Evolutionary conservation across 1,140 invertebrate species (phyloP), one percentile per base, ranked within the genome.

Genomic region (Zaprionus tsacasi): DNA sequence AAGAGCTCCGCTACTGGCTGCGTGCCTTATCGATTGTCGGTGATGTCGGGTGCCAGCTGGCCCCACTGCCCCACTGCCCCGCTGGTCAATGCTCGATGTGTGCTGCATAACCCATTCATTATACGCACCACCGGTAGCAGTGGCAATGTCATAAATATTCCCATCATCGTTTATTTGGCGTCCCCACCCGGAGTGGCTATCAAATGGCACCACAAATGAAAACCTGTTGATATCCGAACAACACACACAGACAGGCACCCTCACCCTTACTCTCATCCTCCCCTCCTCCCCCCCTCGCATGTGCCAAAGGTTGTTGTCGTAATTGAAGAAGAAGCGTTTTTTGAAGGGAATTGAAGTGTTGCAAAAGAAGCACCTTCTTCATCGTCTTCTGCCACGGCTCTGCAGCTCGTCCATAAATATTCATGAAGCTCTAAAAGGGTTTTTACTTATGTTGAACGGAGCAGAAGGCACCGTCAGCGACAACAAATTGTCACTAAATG

Each of bases 381-480:
- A 55, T 54, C 38, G 50, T 48, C 65, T 21, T 60, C 70, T 66
- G 38, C 57, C n/a, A 21, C 33, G 13, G n/a, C 27, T 21, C 56
- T 36, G 35, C 61, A 48, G 30, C 58, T 50, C 38, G 21, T 54
- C 60, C 85, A 89, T 89, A 89, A 89, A 89, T 89, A 89, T 89
- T 89, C 85, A 89, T 89, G 85, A 85, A 81, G 81, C 85, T 81
- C 86, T 89, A 89, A 89, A 89, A 89, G 85, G 85, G 85, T 85
- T 85, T 70, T 76, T 81, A 80, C 61, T 52, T 74, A 45, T 45
- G 40, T 2, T 7, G n/a, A 45, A 45, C 40, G 40, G n/a, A 45
- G 6, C 70, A 30, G 17, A 30, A 25, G 43, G 15, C 17, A 50
- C n/a, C n/a, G 15, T 15, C 6, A 21, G 7, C 27, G 59, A 61